Conservation (phyloP, 2,797 vertebrate species). For the Thaleichthys pacificus region DNA sequence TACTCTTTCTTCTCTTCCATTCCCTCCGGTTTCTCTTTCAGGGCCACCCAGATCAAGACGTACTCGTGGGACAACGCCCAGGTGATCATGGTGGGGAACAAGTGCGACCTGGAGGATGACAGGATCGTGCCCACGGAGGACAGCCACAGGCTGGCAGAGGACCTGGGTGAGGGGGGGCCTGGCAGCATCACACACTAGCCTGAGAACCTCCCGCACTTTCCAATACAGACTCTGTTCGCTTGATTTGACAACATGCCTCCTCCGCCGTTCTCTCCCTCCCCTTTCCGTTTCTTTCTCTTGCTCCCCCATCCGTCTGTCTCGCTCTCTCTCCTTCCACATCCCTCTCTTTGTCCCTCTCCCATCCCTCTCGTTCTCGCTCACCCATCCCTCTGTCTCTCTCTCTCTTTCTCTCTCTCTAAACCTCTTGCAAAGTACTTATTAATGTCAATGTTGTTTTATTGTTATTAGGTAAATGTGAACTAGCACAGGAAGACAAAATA, state of each 20-base stretch:
- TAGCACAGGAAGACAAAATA: too few species aligned
- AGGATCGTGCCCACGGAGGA: constrained; percentile 83
- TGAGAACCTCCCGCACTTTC: not conserved
- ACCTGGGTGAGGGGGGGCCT: constrained; percentile 74
- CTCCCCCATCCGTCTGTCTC: not conserved
- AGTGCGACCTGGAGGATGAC: constrained; percentile 91
- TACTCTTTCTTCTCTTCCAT: too few species aligned
- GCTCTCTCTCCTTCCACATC: not conserved
- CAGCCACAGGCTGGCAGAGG: constrained; percentile 81
- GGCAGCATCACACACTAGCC: not conserved
- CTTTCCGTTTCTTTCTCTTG: not conserved
- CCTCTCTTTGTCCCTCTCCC: too few species aligned
- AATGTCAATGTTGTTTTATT: too few species aligned
- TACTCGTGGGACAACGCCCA: constrained; percentile 94
- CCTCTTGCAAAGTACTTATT: too few species aligned
- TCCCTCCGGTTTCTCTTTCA: constrained; percentile 48
- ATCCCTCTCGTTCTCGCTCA: not conserved
- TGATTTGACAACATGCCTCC: not conserved
- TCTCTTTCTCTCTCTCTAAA: not conserved
- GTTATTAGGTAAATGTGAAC: too few species aligned
- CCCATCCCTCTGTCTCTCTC: not conserved
- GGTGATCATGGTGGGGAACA: constrained; percentile 91
- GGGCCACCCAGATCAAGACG: constrained; percentile 93
- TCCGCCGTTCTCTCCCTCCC: not conserved
- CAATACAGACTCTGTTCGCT: not conserved